Evolutionary conservation across 2,113 vertebrate species (phyloP).

Genomic region (Chaetorhynchus papuensis): DNA sequence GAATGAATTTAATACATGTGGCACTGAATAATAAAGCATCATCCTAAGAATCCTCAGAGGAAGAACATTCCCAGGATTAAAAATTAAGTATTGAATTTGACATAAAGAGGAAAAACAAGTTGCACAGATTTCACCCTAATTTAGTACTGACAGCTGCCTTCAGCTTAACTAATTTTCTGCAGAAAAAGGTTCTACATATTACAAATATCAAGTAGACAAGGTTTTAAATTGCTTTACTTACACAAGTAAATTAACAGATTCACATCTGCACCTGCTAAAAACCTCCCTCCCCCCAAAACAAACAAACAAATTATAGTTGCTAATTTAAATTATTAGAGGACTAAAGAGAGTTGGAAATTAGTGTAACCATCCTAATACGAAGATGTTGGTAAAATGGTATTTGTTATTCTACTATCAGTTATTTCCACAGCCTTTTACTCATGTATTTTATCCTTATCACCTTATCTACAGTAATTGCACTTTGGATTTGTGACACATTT

Average conservation of each 20-base stretch:
- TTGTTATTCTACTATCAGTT: neutral
- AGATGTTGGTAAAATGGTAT: neutral
- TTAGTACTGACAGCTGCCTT: neutral
- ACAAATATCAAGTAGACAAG: neutral
- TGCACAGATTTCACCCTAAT: neutral
- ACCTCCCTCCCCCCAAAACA: fast-evolving
- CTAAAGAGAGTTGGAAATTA: neutral
- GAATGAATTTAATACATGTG: neutral
- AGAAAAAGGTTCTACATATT: neutral
- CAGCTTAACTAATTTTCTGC: neutral
- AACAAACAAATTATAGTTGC: neutral
- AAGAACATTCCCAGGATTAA: neutral
- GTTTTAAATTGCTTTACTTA: neutral
- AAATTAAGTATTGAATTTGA: neutral
- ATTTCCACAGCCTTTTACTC: neutral
- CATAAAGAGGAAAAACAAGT: neutral
- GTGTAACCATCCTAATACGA: neutral
- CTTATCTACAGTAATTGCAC: neutral
- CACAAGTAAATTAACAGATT: neutral
- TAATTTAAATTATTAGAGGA: neutral
- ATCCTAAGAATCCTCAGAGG: neutral
- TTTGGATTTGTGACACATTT: constrained; percentile 1
- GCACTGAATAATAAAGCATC: neutral
- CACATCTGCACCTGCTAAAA: neutral
- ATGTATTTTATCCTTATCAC: neutral